phyloP scores from a whole-genome alignment of 2,888 invertebrate species.

The Cryptosula pallasiana region DNA sequence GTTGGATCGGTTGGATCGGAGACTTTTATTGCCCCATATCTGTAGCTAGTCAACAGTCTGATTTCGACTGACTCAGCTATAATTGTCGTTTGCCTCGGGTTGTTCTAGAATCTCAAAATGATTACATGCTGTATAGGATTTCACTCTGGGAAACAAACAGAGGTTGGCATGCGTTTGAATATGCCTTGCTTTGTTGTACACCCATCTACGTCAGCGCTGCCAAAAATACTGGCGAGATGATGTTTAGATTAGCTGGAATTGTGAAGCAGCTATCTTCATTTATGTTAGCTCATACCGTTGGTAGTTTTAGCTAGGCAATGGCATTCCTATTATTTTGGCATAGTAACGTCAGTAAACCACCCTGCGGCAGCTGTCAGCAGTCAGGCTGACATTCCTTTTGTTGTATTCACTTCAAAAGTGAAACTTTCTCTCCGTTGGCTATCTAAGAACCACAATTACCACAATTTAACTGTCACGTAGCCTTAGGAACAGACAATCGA shows the following conservation, averaged over 20 bases:
- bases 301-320: no score
- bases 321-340: no score
- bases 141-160: neutral
- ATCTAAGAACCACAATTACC: no score
- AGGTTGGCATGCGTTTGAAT: neutral
- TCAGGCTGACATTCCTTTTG: no score
- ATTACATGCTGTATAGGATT: constrained; percentile 14
- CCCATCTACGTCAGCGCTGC: neutral
- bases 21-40: neutral
- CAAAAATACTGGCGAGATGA: neutral
- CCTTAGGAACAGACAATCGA: no score
- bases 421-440: no score
- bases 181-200: neutral
- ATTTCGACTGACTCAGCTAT: neutral
- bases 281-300: no score
- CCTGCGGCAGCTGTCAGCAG: no score
- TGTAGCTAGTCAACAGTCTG: neutral
- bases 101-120: constrained; percentile 12
- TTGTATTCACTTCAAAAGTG: no score
- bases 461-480: no score
- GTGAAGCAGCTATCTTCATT: neutral
- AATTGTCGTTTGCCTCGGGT: neutral
- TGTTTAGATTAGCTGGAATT: neutral
- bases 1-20: neutral
- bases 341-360: no score